Evolutionary conservation across 2,113 vertebrate genomes (phyloP).

Genomic region (Apteryx owenii): DNA sequence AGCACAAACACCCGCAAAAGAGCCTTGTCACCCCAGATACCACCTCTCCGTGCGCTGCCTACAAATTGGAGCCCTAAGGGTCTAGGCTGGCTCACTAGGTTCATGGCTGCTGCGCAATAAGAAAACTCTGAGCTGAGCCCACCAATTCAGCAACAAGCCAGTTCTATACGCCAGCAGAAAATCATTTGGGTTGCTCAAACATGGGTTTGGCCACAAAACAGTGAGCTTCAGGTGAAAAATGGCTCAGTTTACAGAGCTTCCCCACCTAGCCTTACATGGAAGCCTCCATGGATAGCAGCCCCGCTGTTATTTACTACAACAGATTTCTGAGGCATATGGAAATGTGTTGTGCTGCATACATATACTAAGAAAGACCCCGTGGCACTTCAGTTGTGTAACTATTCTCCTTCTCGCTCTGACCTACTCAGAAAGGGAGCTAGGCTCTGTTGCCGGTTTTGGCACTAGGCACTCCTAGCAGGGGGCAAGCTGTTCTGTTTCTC

Average conservation of each 20-base stretch:
- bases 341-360: not conserved
- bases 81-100: not conserved
- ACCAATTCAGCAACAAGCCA: not conserved
- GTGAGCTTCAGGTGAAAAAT: not conserved
- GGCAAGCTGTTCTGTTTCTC: not conserved
- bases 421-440: not conserved
- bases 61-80: not conserved
- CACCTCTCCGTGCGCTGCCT: accelerated
- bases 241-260: accelerated
- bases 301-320: accelerated
- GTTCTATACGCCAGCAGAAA: not conserved
- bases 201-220: not conserved
- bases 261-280: accelerated
- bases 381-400: not conserved
- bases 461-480: accelerated
- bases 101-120: not conserved
- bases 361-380: not conserved
- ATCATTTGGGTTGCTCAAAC: accelerated
- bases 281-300: not conserved
- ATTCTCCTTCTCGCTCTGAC: not conserved
- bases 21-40: not conserved
- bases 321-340: not conserved
- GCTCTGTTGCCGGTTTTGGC: not conserved
- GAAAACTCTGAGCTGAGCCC: accelerated
- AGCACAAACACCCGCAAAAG: not conserved